Evolutionary conservation across 1,140 invertebrate species (phyloP).

Genomic region (Lucilia sericata): DNA sequence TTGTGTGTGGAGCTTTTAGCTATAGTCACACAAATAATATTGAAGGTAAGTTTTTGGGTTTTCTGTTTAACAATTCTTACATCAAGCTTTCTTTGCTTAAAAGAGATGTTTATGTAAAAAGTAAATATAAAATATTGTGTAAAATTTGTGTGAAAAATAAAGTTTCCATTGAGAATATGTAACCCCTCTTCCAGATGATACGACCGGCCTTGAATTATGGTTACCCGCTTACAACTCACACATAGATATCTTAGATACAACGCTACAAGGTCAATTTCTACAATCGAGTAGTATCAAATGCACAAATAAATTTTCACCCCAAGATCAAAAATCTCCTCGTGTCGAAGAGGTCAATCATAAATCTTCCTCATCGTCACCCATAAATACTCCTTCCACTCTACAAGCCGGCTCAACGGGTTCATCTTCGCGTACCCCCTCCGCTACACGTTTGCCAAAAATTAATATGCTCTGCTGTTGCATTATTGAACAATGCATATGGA

Average conservation of each 20-base stretch:
- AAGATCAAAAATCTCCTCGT: constrained; percentile 46
- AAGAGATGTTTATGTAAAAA: too few species aligned
- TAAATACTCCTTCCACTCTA: constrained; percentile 27
- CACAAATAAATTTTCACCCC: constrained; percentile 53
- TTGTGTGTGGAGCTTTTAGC: constrained; percentile 68
- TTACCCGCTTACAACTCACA: constrained; percentile 78
- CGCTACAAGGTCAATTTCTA: constrained; percentile 68
- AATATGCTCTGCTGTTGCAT: constrained; percentile 71
- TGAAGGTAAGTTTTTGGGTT: constrained; percentile 35
- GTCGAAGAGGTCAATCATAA: constrained; percentile 11
- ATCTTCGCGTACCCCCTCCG: constrained; percentile 53
- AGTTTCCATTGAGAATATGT: too few species aligned
- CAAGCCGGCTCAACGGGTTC: constrained; percentile 12
- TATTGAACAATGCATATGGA: constrained; percentile 80
- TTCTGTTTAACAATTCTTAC: too few species aligned
- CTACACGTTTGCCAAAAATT: constrained; percentile 56
- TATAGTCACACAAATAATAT: constrained; percentile 37
- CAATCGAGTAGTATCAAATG: constrained; percentile 63
- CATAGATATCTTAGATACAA: constrained; percentile 75
- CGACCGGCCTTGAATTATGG: constrained; percentile 75
- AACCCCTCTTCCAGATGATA: constrained; percentile 54
- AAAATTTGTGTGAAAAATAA: too few species aligned
- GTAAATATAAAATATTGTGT: too few species aligned
- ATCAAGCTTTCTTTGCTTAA: too few species aligned
- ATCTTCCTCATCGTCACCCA: constrained; percentile 55